phyloP scores from a whole-genome alignment of 37 sponge, comb jelly and placozoan genomes.

The Axinella damicornis region DNA sequence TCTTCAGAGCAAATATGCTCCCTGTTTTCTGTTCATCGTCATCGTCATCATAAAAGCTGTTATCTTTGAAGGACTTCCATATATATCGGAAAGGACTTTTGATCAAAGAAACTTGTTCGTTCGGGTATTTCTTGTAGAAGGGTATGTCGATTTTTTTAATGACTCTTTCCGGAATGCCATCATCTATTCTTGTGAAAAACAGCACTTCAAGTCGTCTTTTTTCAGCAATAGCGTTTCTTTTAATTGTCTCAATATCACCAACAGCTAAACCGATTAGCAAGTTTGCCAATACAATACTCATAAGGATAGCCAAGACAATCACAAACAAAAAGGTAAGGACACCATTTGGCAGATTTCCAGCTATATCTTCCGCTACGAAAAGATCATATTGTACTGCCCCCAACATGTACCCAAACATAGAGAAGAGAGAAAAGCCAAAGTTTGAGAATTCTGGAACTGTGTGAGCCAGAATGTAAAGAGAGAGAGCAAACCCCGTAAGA shows the following conservation, averaged over 20 bases:
- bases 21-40: no score
- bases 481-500: slow-evolving; percentile 76
- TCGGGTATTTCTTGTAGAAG: slow-evolving; percentile 37
- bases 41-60: no score
- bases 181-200: slow-evolving; percentile 45
- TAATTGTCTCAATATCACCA: slow-evolving; percentile 84
- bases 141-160: not conserved
- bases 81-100: no score
- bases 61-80: no score
- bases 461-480: slow-evolving; percentile 75
- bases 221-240: slow-evolving; percentile 64
- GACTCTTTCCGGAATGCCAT: slow-evolving; percentile 22
- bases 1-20: no score
- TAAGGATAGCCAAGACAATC: slow-evolving; percentile 55
- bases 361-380: slow-evolving; percentile 25
- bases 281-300: slow-evolving; percentile 82
- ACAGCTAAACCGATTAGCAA: slow-evolving; percentile 94
- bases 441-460: slow-evolving; percentile 35
- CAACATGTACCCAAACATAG: slow-evolving; percentile 56
- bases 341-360: slow-evolving; percentile 36
- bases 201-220: slow-evolving; percentile 37
- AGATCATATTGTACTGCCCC: slow-evolving; percentile 70
- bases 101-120: slow-evolving; percentile 11
- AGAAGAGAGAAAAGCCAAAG: slow-evolving; percentile 66
- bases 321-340: slow-evolving; percentile 68